Evolutionary conservation across 2,888 invertebrate genomes (phyloP), one percentile per base, ranked within the genome.

Genomic region (Sinohyriopsis cumingii): DNA sequence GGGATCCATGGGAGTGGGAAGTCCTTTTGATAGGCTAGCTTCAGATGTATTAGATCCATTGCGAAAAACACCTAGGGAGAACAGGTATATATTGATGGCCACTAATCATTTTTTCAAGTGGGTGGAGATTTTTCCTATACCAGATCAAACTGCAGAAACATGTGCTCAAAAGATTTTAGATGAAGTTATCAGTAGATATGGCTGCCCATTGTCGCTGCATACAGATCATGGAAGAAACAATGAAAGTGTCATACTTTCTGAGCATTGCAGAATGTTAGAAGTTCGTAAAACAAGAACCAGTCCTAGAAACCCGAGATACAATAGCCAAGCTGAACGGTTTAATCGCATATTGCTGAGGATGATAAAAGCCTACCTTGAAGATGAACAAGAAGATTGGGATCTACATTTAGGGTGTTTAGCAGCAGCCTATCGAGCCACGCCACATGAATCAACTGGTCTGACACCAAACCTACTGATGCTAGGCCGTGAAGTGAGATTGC

Each of bases 401-500:
- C n/a, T 68, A 9, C 55, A 76, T 24, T 59, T 79, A 5, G 65
- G 65, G 15, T 73, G 56, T 33, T 54, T 79, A 7, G 67, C 77
- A 1, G 73, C 68, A 18, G 79, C 77, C 3, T 78, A 75, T 24
- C 45, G 76, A 54, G 64, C 72, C 9, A 70, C 74, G 5, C 67
- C 69, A 5, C 55, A 71, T 61, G 76, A 71, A n/a, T n/a, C 59
- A n/a, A n/a, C n/a, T n/a, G n/a, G n/a, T 4, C 28, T 75, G 5
- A 75, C 72, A n/a, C 77, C 77, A 15, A 75, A 78, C 56, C 15
- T 78, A 53, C 18, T 77, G 22, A 69, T 69, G 63, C 45, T 78
- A 33, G 77, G 79, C 20, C n/a, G 72, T 9, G 75, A 79, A 64
- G 65, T 76, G 0, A 63, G 68, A 55, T 24, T 74, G 59, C 72